Evolutionary conservation across 2,797 vertebrate genomes (phyloP).

Genomic region (Molossus molossus): DNA sequence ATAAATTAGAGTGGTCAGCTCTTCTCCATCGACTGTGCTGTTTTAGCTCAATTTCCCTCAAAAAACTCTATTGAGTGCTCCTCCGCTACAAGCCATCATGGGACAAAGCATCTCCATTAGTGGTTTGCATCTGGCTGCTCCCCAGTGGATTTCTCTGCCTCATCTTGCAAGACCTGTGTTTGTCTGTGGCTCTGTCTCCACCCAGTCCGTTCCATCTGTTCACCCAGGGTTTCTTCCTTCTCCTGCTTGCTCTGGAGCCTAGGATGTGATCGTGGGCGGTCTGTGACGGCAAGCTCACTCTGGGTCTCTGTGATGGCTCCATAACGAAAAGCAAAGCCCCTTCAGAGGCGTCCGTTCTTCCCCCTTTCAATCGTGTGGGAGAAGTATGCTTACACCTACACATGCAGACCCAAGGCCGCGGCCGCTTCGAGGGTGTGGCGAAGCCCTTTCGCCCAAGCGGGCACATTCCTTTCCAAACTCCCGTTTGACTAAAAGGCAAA

Average conservation of each 20-base stretch:
- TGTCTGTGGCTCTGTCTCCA: not conserved
- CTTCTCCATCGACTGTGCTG: not conserved
- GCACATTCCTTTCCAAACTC: slow-evolving; percentile 54
- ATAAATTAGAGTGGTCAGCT: not conserved
- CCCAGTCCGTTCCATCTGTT: not conserved
- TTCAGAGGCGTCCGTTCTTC: not conserved
- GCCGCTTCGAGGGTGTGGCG: not conserved
- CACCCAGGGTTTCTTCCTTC: slow-evolving; percentile 1
- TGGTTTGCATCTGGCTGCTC: not conserved
- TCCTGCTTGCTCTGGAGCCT: slow-evolving; percentile 17
- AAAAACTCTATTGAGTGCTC: not conserved
- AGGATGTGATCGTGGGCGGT: not conserved
- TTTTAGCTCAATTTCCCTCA: not conserved
- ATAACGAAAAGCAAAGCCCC: slow-evolving; percentile 16
- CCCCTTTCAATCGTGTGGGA: not conserved
- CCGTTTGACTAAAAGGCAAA: not conserved
- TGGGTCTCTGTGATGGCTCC: not conserved
- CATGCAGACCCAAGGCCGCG: not conserved
- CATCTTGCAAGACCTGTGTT: slow-evolving; percentile 1
- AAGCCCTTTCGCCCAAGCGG: slow-evolving; percentile 12
- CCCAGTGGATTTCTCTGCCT: not conserved
- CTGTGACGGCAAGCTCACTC: not conserved
- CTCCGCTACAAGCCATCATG: not conserved
- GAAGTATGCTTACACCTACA: not conserved
- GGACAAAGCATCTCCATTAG: not conserved